Percentiles rank a stretch among this genome's conserved stretches.
Evolutionary conservation across 2,797 vertebrate genomes (phyloP).

Genomic region (Macropodus opercularis): DNA sequence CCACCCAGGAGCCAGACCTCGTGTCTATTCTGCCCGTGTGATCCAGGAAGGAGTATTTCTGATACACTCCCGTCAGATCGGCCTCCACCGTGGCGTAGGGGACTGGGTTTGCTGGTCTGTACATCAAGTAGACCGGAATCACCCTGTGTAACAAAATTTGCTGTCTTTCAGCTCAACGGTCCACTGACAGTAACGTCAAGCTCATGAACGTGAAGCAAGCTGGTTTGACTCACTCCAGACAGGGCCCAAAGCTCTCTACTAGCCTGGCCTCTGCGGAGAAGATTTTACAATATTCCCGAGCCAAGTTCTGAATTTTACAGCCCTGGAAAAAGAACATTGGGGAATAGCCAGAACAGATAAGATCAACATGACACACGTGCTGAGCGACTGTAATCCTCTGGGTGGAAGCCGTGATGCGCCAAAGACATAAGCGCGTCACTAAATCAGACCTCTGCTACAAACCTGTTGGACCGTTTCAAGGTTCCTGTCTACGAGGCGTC

Average conservation of each 20-base stretch:
- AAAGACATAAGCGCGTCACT: neutral
- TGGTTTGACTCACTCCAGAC: conserved; percentile 87
- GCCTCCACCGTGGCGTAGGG: conserved; percentile 91
- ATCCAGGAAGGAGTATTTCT: conserved; percentile 83
- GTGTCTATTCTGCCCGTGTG: conserved; percentile 67
- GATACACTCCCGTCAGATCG: conserved; percentile 83
- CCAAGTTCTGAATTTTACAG: conserved; percentile 94
- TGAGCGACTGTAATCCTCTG: conserved; percentile 40
- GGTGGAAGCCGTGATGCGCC: too few species aligned
- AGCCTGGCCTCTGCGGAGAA: conserved; percentile 89
- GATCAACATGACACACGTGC: conserved; percentile 13
- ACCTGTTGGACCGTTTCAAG: conserved; percentile 91
- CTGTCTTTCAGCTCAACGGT: neutral
- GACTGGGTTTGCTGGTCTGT: conserved; percentile 90
- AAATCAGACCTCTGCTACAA: conserved; percentile 23
- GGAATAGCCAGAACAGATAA: conserved; percentile 42
- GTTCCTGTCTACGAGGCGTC: conserved; percentile 88
- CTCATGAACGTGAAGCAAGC: neutral
- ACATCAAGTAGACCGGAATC: conserved; percentile 90
- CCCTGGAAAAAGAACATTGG: conserved; percentile 77
- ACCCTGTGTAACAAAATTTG: conserved; percentile 78
- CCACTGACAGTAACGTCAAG: neutral
- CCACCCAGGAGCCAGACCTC: conserved; percentile 74
- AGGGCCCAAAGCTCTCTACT: conserved; percentile 84
- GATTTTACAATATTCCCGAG: conserved; percentile 96